Evolutionary conservation across 2,113 vertebrate species (phyloP).

Genomic region (Brevimyrus niger): DNA sequence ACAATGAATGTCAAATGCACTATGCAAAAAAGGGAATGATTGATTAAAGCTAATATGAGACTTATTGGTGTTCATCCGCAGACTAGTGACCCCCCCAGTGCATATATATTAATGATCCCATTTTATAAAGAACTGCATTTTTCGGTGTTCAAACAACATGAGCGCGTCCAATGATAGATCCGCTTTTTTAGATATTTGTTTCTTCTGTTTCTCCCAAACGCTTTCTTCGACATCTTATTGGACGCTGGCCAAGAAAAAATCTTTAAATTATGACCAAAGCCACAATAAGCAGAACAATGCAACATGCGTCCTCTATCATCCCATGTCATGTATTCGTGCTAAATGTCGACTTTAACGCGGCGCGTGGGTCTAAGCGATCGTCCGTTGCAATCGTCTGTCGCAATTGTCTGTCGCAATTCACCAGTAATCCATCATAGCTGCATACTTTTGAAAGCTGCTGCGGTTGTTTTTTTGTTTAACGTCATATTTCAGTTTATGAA

Average conservation of each 20-base stretch:
- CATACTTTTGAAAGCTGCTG: background rate
- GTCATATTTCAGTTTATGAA: background rate
- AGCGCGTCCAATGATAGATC: background rate
- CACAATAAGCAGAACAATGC: background rate
- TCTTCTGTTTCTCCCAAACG: background rate
- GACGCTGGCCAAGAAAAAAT: background rate
- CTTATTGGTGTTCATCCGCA: background rate
- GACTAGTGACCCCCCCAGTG: background rate
- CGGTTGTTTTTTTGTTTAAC: background rate
- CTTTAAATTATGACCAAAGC: background rate
- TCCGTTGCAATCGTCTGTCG: background rate
- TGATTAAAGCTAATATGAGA: background rate
- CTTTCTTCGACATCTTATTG: background rate
- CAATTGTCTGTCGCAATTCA: background rate
- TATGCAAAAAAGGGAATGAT: background rate
- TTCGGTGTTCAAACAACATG: background rate
- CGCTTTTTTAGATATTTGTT: background rate
- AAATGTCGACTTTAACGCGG: background rate
- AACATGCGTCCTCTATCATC: background rate
- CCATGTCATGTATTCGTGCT: background rate
- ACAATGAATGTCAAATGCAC: background rate
- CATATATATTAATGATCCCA: background rate
- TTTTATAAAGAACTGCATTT: background rate
- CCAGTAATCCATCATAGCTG: constrained; percentile 15
- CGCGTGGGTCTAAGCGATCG: background rate